Conservation (phyloP, 2,113 vertebrate genomes). For the Microcebus griseorufus region DNA sequence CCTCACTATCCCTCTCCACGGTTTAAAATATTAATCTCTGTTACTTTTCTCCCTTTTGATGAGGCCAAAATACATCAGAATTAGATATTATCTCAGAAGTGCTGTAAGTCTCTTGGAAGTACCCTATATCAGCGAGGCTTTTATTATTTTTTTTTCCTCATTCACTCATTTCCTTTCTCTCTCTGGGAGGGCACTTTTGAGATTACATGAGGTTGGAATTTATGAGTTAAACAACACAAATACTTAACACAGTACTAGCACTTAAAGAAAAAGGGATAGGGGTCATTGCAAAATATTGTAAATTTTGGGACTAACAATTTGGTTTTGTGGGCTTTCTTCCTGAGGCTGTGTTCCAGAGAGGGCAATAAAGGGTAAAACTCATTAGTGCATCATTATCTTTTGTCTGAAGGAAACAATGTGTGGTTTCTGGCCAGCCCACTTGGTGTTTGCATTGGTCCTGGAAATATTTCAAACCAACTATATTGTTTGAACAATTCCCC, state of each 20-base stretch:
- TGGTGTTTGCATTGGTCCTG: slow-evolving; percentile 72
- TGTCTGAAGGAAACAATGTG: slow-evolving; percentile 79
- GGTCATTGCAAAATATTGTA: slow-evolving; percentile 73
- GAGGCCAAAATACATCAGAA: not conserved
- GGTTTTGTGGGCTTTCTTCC: slow-evolving; percentile 74
- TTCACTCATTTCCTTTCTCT: slow-evolving; percentile 72
- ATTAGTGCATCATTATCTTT: slow-evolving; percentile 77
- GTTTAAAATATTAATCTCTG: not conserved
- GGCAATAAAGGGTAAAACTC: slow-evolving; percentile 74
- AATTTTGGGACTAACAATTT: slow-evolving; percentile 63
- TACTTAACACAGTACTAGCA: slow-evolving; percentile 67
- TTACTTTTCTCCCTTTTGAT: not conserved
- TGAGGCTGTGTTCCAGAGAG: slow-evolving; percentile 69
- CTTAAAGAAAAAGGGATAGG: slow-evolving; percentile 71
- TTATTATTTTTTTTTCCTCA: slow-evolving; percentile 37
- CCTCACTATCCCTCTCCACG: not conserved
- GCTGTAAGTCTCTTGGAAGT: not conserved
- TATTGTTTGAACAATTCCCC: slow-evolving; percentile 68
- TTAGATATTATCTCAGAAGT: not conserved
- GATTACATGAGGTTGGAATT: slow-evolving; percentile 55
- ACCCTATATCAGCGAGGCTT: slow-evolving; percentile 15
- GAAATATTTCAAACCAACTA: slow-evolving; percentile 71
- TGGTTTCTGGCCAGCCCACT: slow-evolving; percentile 73
- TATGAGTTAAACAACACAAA: slow-evolving; percentile 67
- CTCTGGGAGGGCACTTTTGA: slow-evolving; percentile 74